phyloP scores from a whole-genome alignment of 1,140 invertebrate species.

The Drosophila virilis region DNA sequence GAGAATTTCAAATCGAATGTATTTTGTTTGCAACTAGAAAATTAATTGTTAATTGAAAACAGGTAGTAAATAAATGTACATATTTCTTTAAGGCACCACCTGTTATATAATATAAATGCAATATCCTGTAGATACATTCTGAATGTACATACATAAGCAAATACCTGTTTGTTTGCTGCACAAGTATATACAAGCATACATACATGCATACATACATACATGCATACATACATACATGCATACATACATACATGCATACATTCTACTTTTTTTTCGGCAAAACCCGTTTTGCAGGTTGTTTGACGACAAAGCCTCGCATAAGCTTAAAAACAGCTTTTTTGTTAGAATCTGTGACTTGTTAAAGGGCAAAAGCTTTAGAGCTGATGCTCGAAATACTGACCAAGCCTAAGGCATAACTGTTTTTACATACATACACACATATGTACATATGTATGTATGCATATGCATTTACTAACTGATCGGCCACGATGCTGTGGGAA shows the following conservation, averaged over 20 bases:
- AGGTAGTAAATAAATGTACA: too few species aligned
- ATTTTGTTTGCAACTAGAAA: too few species aligned
- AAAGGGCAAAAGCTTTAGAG: constrained; percentile 12
- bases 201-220: too few species aligned
- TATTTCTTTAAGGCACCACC: neutral
- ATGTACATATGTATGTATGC: too few species aligned
- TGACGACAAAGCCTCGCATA: constrained; percentile 1
- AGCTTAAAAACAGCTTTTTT: constrained; percentile 14
- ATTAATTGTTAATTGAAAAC: too few species aligned
- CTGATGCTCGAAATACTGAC: constrained; percentile 46
- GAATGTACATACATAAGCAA: neutral
- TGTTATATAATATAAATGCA: constrained; percentile 3
- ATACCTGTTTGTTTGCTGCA: constrained; percentile 8
- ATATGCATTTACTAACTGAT: constrained; percentile 19
- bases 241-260: neutral
- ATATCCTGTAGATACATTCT: constrained; percentile 30
- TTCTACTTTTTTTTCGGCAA: constrained; percentile 52
- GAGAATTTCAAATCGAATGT: too few species aligned
- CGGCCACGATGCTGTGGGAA: constrained; percentile 3
- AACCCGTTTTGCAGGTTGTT: constrained; percentile 65
- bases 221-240: too few species aligned
- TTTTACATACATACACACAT: constrained; percentile 28
- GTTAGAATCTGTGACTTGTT: constrained; percentile 15
- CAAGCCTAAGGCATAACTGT: constrained; percentile 55
- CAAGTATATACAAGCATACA: constrained; percentile 6